These are phyloP conservation scores for Opisthograptis luteolata DNA, from an alignment of 2,888 invertebrate species.

Conservation along the genomic window DNA sequence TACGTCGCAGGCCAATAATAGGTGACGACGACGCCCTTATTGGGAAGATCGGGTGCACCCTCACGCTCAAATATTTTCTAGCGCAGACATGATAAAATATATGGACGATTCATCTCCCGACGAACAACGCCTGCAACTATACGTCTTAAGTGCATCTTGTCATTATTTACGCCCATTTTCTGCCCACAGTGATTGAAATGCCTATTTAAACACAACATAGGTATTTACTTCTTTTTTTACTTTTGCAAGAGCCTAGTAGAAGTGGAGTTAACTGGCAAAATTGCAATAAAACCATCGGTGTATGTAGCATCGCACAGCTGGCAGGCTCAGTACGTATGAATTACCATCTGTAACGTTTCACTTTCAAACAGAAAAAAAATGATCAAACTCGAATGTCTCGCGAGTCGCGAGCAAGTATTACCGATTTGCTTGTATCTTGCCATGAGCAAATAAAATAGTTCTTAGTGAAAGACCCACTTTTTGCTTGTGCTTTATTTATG, in stretches of 20 bases:
- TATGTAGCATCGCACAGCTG: constrained; percentile 28
- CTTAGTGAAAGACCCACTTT: constrained; percentile 29
- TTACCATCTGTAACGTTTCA: constrained; percentile 45
- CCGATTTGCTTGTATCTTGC: constrained; percentile 22
- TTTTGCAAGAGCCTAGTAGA: constrained; percentile 9
- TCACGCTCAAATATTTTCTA: constrained; percentile 11
- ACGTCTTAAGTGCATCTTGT: constrained; percentile 23
- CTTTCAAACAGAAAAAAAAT: constrained; percentile 40
- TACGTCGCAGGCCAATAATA: constrained; percentile 47
- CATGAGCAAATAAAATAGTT: constrained; percentile 34
- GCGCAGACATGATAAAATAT: constrained; percentile 11
- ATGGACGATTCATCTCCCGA: constrained; percentile 13
- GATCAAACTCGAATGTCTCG: constrained; percentile 28
- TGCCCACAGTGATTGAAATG: constrained; percentile 10
- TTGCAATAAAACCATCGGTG: constrained; percentile 51
- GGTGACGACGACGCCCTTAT: constrained; percentile 44
- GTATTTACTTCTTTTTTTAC: background rate
- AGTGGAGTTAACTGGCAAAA: constrained; percentile 2
- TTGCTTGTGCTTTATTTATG: constrained; percentile 31
- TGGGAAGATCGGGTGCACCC: constrained; percentile 30
- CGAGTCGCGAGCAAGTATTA: constrained; percentile 9
- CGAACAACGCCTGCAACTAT: constrained; percentile 20
- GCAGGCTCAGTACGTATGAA: constrained; percentile 42
- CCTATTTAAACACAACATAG: background rate
- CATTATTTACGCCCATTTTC: constrained; percentile 22